Conservation (phyloP, 1,140 invertebrate species). For the Aphelinus atriplicis region DNA sequence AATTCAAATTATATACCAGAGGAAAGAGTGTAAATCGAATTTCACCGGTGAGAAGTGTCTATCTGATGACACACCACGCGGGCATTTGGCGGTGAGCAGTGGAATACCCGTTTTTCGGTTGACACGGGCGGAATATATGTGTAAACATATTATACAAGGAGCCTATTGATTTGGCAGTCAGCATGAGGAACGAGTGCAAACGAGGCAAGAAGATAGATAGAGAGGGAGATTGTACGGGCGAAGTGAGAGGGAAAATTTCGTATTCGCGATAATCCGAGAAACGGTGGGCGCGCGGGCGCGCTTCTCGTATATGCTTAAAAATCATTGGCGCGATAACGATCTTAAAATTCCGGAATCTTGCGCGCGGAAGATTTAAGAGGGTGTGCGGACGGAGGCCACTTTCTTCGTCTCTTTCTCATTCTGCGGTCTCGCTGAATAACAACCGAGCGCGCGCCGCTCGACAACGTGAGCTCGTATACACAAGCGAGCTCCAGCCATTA, state of each 20-base stretch:
- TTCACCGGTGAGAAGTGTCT: too few species aligned
- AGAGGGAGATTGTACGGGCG: background rate
- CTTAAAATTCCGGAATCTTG: constrained; percentile 17
- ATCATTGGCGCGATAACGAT: constrained; percentile 30
- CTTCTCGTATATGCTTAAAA: constrained; percentile 19
- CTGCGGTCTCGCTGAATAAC: constrained; percentile 27
- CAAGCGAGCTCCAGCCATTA: constrained; percentile 2
- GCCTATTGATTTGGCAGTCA: constrained; percentile 31
- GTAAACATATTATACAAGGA: constrained; percentile 9
- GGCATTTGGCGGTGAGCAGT: too few species aligned
- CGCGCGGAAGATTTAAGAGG: constrained; percentile 28
- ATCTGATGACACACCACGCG: too few species aligned
- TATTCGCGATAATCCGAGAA: constrained; percentile 15
- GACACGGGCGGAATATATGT: background rate
- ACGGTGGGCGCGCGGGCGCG: background rate
- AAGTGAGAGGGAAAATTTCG: constrained; percentile 18
- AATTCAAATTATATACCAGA: too few species aligned
- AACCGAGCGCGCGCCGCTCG: constrained; percentile 9
- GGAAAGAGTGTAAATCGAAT: too few species aligned
- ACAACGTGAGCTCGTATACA: too few species aligned
- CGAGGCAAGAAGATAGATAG: background rate
- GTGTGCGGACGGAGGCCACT: background rate
- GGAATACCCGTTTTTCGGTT: too few species aligned
- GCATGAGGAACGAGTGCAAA: constrained; percentile 27
- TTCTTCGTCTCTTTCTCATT: background rate